Percentiles rank a stretch among this genome's conserved stretches.
These are phyloP conservation scores for Sebastes glaucus DNA, from an alignment of 2,797 vertebrate genomes.

Conservation along the genomic window DNA sequence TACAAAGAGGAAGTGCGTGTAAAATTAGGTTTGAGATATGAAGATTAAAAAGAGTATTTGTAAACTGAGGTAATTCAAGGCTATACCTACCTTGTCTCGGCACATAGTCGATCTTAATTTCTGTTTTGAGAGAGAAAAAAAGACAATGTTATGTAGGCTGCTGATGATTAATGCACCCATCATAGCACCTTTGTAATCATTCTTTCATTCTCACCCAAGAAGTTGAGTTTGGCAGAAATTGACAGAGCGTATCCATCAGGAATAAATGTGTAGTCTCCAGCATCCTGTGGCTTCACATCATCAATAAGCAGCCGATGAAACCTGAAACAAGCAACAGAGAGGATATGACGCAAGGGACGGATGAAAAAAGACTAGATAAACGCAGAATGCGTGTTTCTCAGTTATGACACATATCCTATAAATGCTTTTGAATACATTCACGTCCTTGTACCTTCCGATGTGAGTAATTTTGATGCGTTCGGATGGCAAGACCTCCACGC, in stretches of 20 bases:
- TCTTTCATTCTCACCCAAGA: constrained; percentile 85
- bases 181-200: constrained; percentile 2
- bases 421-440: not conserved
- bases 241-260: constrained; percentile 93
- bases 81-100: constrained; percentile 86
- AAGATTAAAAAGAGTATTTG: not conserved
- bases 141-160: constrained; percentile 10
- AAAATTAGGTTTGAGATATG: not conserved
- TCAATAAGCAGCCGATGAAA: constrained; percentile 88
- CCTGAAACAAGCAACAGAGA: constrained; percentile 69
- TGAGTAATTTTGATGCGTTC: constrained; percentile 88
- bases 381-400: not conserved
- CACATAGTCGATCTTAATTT: constrained; percentile 94
- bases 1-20: not conserved
- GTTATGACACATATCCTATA: not conserved
- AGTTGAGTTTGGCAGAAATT: constrained; percentile 94
- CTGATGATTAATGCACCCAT: constrained; percentile 13
- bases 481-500: constrained; percentile 87
- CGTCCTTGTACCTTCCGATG: constrained; percentile 83
- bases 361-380: not conserved
- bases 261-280: constrained; percentile 91
- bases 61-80: not conserved
- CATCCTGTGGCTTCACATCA: constrained; percentile 87
- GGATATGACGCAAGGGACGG: not conserved
- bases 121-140: constrained; percentile 66